phyloP scores from a whole-genome alignment of 35 echinoderm and acorn worm genomes.

The Eucidaris tribuloides region DNA sequence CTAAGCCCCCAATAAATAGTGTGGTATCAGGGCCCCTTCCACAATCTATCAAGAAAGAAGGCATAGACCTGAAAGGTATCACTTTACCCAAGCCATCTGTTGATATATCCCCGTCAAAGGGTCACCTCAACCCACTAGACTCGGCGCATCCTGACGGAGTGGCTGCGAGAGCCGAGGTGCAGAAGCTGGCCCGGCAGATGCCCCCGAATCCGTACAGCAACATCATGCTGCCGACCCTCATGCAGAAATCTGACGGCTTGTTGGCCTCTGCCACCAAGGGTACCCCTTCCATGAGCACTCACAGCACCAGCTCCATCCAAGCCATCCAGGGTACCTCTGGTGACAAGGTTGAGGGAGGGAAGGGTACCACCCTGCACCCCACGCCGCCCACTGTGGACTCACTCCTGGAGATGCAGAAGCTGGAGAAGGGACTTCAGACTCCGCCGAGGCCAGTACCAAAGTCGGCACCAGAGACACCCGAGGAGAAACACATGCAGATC shows the following conservation, averaged over 20 bases:
- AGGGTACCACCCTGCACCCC: conserved; percentile 12
- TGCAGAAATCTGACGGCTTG: neutral
- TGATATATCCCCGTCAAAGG: neutral
- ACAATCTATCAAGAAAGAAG: conserved; percentile 4
- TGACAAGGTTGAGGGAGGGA: conserved; percentile 4
- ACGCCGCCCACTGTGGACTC: conserved; percentile 8
- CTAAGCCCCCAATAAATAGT: neutral
- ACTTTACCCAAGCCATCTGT: neutral
- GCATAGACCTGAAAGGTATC: neutral
- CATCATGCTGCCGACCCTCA: conserved; percentile 1
- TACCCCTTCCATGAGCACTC: neutral
- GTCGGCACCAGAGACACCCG: conserved; percentile 31
- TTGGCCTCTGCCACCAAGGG: neutral
- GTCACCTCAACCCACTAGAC: neutral
- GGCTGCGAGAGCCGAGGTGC: conserved; percentile 5
- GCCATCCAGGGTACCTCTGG: conserved; percentile 5
- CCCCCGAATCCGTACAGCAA: conserved; percentile 17
- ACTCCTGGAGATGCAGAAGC: conserved; percentile 11
- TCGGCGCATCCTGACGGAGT: conserved; percentile 14
- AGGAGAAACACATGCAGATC: conserved; percentile 51
- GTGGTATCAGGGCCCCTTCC: conserved; percentile 2
- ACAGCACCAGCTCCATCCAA: conserved; percentile 9
- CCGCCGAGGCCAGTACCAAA: conserved; percentile 40
- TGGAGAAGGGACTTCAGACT: conserved; percentile 14
- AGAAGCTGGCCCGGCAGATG: conserved; percentile 19